Evolutionary conservation across 2,113 vertebrate genomes (phyloP).

Genomic region (Colius striatus): DNA sequence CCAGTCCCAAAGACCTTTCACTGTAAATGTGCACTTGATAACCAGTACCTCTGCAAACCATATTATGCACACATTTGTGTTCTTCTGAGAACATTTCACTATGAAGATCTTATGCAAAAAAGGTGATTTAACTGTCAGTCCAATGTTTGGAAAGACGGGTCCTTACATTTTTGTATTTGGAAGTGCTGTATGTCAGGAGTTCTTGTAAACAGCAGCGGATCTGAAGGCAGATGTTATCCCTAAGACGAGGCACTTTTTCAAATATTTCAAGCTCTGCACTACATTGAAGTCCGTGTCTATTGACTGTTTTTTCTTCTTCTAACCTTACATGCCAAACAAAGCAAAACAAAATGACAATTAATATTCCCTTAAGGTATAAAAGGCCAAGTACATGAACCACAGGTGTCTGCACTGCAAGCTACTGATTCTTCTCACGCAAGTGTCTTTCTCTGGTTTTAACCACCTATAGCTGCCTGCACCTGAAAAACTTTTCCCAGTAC

Average conservation of each 20-base stretch:
- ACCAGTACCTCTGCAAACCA: background rate
- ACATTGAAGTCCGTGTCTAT: background rate
- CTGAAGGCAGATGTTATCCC: background rate
- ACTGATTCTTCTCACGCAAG: background rate
- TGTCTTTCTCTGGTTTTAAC: background rate
- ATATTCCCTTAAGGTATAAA: background rate
- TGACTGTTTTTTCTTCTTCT: background rate
- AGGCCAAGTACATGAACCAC: background rate
- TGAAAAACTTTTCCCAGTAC: background rate
- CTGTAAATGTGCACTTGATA: background rate
- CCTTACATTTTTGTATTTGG: background rate
- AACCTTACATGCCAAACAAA: background rate
- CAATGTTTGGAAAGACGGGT: background rate
- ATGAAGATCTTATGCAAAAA: background rate
- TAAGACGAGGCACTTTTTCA: background rate
- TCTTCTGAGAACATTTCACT: background rate
- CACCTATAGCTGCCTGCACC: rapidly evolving
- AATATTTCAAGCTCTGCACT: background rate
- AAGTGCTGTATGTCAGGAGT: background rate
- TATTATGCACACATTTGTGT: rapidly evolving
- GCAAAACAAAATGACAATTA: background rate
- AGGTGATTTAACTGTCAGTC: background rate
- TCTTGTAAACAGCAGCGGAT: background rate
- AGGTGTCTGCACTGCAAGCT: background rate
- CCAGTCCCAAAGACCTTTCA: background rate